phyloP scores from a whole-genome alignment of 2,888 invertebrate genomes.

The Agonopterix arenella region DNA sequence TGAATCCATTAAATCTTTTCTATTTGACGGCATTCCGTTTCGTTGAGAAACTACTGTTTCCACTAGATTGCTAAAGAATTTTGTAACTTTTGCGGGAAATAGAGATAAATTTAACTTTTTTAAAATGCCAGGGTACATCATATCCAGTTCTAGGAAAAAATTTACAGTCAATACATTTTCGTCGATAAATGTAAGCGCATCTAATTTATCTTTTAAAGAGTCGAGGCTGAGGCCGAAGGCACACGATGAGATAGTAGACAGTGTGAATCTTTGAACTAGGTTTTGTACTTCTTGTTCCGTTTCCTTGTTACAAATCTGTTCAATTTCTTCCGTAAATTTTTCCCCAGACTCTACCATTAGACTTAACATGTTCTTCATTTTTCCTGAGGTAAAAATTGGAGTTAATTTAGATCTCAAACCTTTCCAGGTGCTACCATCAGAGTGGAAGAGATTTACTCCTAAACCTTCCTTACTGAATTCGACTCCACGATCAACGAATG shows the following conservation, averaged over 20 bases:
- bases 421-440: constrained; percentile 45
- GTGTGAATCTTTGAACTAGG: constrained; percentile 31
- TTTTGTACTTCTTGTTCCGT: constrained; percentile 27
- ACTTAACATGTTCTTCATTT: constrained; percentile 46
- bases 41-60: constrained; percentile 26
- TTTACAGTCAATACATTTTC: constrained; percentile 15
- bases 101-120: constrained; percentile 26
- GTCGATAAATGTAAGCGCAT: constrained; percentile 10
- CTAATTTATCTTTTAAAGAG: constrained; percentile 7
- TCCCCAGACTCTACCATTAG: constrained; percentile 34
- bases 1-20: constrained; percentile 45
- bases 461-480: constrained; percentile 36
- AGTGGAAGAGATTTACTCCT: constrained; percentile 36
- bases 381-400: constrained; percentile 45
- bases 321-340: constrained; percentile 28
- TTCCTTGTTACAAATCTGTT: constrained; percentile 9
- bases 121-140: constrained; percentile 40
- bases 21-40: constrained; percentile 26
- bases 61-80: constrained; percentile 30
- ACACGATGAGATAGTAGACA: constrained; percentile 33
- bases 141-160: constrained; percentile 24
- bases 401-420: constrained; percentile 36
- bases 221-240: constrained; percentile 38
- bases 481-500: constrained; percentile 37
- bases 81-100: constrained; percentile 21